Evolutionary conservation across 2,113 vertebrate species (phyloP), one percentile per base, ranked within the genome.

Genomic region (Sinocyclocheilus anophthalmus): DNA sequence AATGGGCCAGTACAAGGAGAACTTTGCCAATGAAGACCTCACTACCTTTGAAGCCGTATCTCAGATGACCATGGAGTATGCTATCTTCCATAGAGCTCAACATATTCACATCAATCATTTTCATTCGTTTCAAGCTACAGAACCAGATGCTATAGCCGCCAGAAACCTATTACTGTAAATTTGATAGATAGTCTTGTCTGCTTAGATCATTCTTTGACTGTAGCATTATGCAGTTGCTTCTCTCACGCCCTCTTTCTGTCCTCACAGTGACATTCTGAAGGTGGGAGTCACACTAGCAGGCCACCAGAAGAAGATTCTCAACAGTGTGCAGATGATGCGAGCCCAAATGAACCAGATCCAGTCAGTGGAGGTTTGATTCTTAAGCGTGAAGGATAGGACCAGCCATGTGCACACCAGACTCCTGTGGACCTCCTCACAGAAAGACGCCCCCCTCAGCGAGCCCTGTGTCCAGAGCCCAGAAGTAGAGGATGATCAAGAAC

Each of bases 291-390:
- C 94, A n/a, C 90, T 99, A 90, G 98, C 97, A 0, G 98, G 98
- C 76, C 98, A 99, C 93, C 98, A 99, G 95, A 99, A 99, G 94
- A 99, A 99, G 92, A 99, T 99, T 85, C 94, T 98, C 86, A 99
- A 99, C 95, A 99, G 97, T 85, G 95, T 99, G 92, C 98, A 99
- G 95, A 95, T 97, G 94, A 99, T 99, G 98, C 95, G 97, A 89
- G 97, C 97, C 86, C 98, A 99, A 92, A 97, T 99, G 97, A 99
- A 97, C 93, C 98, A 99, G 94, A 98, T 99, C 87, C 98, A 98
- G 88, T 98, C 98, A 30, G 97, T 99, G 93, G 97, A 99, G 94
- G 98, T 99, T 91, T 99, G 96, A 98, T 84, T 59, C 24, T 86
- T 83, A 67, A 61, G 37, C 24, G 42, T 76, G 85, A 75, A 87